Conservation (phyloP, 2,113 vertebrate genomes). For the Notarius quadriscutis region DNA sequence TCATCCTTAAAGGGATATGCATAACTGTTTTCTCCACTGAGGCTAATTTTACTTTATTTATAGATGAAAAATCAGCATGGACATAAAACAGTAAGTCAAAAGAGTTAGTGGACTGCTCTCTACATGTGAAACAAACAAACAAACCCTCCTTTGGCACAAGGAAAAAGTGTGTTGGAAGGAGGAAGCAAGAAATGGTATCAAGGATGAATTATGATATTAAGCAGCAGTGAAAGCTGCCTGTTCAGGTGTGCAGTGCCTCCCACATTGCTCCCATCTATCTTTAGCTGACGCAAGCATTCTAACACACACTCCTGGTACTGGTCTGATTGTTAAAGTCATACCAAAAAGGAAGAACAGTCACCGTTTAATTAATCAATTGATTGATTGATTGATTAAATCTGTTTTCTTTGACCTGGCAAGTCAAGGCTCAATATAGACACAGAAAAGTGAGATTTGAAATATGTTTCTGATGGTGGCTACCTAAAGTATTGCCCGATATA, state of each 20-base stretch:
- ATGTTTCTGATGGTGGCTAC: background rate
- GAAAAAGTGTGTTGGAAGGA: constrained; percentile 15
- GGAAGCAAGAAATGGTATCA: background rate
- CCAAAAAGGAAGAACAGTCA: background rate
- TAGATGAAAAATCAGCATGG: background rate
- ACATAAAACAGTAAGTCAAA: background rate
- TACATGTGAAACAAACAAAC: constrained; percentile 25
- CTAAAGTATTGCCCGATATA: background rate
- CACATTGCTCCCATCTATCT: constrained; percentile 4
- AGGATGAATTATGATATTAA: constrained; percentile 30
- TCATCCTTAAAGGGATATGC: constrained; percentile 18
- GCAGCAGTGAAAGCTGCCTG: constrained; percentile 5
- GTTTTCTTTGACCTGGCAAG: background rate
- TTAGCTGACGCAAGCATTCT: constrained; percentile 23
- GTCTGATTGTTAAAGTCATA: background rate
- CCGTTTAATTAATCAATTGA: background rate
- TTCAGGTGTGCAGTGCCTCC: constrained; percentile 35
- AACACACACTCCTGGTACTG: background rate
- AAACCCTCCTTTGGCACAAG: constrained; percentile 18
- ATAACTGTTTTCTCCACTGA: background rate
- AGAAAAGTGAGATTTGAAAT: background rate
- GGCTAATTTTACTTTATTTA: constrained; percentile 19
- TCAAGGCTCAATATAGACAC: background rate
- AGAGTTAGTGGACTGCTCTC: constrained; percentile 37
- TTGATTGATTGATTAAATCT: too few relatives aligned